Evolutionary conservation across 2,113 vertebrate species (phyloP).

Genomic region (Apeltes quadracus): DNA sequence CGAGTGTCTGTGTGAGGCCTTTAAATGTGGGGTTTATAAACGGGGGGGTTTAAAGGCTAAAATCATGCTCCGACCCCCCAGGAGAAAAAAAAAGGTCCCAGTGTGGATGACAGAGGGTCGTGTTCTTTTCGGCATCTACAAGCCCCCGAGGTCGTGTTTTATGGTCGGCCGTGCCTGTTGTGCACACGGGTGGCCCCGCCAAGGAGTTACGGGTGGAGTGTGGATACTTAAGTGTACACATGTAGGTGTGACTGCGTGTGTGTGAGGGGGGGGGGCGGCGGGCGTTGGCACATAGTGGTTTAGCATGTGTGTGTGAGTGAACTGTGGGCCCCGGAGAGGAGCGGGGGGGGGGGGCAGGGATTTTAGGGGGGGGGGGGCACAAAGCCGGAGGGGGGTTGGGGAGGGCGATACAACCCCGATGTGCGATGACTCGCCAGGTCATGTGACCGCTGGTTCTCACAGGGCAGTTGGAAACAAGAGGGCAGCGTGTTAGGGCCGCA

Average conservation of each 20-base stretch:
- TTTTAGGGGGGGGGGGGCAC: slow-evolving; percentile 21
- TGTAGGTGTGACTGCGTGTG: slow-evolving; percentile 43
- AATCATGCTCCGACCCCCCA: slow-evolving; percentile 55
- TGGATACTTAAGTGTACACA: slow-evolving; percentile 35
- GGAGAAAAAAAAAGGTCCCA: slow-evolving; percentile 44
- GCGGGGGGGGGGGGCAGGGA: slow-evolving; percentile 31
- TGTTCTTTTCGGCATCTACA: slow-evolving; percentile 61
- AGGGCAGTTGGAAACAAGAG: slow-evolving; percentile 69
- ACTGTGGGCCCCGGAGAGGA: slow-evolving; percentile 20
- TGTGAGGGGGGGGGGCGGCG: background rate
- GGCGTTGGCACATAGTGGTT: slow-evolving; percentile 54
- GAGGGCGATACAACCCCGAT: background rate
- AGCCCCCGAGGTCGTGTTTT: slow-evolving; percentile 60
- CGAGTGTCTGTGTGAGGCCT: slow-evolving; percentile 46
- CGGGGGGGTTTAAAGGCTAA: slow-evolving; percentile 47
- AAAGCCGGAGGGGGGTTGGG: background rate
- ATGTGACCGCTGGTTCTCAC: slow-evolving; percentile 75
- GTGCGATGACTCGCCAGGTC: slow-evolving; percentile 51
- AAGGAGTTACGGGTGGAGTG: slow-evolving; percentile 27
- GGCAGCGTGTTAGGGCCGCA: slow-evolving; percentile 68
- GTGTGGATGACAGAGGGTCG: slow-evolving; percentile 62
- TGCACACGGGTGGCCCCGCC: slow-evolving; percentile 67
- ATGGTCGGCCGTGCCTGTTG: slow-evolving; percentile 66
- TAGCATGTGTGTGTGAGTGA: slow-evolving; percentile 39
- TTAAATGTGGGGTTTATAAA: slow-evolving; percentile 56